Evolutionary conservation across 2,888 invertebrate genomes (phyloP).

Genomic region (Agrochola litura): DNA sequence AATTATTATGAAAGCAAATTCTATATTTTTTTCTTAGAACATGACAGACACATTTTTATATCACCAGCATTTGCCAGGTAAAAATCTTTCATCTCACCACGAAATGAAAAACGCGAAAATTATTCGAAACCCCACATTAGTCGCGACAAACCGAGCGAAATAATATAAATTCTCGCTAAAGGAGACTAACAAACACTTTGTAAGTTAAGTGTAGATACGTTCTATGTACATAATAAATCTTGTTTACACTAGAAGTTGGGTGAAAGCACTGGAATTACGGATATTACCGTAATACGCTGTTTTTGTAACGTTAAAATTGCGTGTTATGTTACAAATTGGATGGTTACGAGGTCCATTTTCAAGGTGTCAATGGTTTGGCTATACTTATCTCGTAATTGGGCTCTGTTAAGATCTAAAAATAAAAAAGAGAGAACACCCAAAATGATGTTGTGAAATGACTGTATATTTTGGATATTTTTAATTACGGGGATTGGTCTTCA

Average conservation of each 20-base stretch:
- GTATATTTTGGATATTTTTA: not conserved
- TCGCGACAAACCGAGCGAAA: slow-evolving; percentile 16
- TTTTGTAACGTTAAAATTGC: slow-evolving; percentile 55
- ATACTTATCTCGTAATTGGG: slow-evolving; percentile 26
- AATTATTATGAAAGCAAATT: not conserved
- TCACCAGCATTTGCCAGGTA: slow-evolving; percentile 2
- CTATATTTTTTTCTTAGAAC: not conserved
- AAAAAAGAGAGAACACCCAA: not conserved
- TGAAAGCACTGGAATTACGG: slow-evolving; percentile 61
- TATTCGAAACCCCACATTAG: slow-evolving; percentile 28
- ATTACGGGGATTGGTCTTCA: not conserved
- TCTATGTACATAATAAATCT: slow-evolving; percentile 61
- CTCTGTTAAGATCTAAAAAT: slow-evolving; percentile 16
- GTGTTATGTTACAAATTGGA: slow-evolving; percentile 62
- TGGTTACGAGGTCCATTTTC: slow-evolving; percentile 20
- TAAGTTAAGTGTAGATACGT: slow-evolving; percentile 8
- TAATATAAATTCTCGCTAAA: slow-evolving; percentile 23
- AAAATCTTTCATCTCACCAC: not conserved
- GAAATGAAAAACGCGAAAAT: slow-evolving; percentile 40
- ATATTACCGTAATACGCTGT: slow-evolving; percentile 60
- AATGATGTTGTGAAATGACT: too few relatives aligned
- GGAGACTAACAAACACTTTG: slow-evolving; percentile 32
- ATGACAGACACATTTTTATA: not conserved
- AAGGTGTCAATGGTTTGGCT: slow-evolving; percentile 24
- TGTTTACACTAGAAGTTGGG: slow-evolving; percentile 59